phyloP scores from a whole-genome alignment of 2,797 vertebrate genomes.

The Gymnoscopelus microlampas region DNA sequence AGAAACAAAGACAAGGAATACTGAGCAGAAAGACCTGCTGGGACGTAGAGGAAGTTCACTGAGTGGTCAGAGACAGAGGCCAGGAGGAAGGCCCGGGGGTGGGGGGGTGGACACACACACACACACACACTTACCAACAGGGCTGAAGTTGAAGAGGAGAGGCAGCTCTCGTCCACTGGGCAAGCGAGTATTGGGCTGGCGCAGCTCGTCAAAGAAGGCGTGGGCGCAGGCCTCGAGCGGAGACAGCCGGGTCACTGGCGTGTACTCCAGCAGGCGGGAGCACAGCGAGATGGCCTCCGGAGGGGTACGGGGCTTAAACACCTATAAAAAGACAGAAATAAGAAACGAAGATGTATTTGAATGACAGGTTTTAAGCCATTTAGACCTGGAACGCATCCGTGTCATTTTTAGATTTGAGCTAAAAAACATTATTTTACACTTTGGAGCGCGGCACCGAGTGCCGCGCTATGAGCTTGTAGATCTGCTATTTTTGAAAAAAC shows the following conservation, averaged over 20 bases:
- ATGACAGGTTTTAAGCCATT: no score
- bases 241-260: slow-evolving; percentile 90
- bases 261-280: slow-evolving; percentile 93
- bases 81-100: not conserved
- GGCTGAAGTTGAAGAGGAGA: slow-evolving; percentile 94
- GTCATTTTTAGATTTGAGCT: no score
- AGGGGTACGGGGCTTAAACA: slow-evolving; percentile 92
- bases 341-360: no score
- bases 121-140: slow-evolving; percentile 88
- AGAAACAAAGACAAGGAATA: not conserved
- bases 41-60: no score
- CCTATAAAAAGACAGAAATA: slow-evolving; percentile 66
- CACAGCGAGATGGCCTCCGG: slow-evolving; percentile 93
- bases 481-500: no score
- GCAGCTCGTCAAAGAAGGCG: slow-evolving; percentile 92
- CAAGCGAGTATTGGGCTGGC: slow-evolving; percentile 88
- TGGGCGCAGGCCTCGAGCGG: slow-evolving; percentile 92
- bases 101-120: no score
- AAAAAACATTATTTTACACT: no score
- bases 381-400: no score
- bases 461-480: no score
- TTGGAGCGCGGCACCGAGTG: no score
- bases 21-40: no score
- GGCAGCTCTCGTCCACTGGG: slow-evolving; percentile 92
- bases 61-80: not conserved